These are phyloP conservation scores for Empidonax traillii DNA, from an alignment of 2,113 vertebrate species.

Conservation along the genomic window DNA sequence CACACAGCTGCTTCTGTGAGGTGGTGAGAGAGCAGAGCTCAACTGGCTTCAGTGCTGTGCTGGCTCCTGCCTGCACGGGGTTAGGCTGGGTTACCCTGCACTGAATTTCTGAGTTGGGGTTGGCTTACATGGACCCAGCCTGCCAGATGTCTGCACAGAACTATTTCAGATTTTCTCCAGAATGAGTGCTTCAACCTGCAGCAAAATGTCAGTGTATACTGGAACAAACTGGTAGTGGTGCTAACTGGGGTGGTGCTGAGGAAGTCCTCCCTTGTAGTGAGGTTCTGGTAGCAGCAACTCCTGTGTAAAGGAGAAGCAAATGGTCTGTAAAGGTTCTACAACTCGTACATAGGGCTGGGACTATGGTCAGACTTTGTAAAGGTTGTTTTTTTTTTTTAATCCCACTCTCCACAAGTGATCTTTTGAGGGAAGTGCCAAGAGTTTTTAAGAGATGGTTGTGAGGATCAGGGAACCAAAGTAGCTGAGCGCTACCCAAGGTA, in stretches of 20 bases:
- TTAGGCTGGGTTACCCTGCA: neutral
- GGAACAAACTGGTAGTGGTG: neutral
- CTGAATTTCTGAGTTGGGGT: neutral
- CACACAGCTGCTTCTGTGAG: neutral
- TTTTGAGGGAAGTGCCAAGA: neutral
- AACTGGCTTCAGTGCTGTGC: neutral
- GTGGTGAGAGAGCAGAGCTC: neutral
- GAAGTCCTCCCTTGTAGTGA: neutral
- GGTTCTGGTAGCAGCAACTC: neutral
- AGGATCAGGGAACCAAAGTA: neutral
- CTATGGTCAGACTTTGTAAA: fast-evolving
- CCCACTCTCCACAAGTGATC: neutral
- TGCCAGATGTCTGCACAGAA: neutral
- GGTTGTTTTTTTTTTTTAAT: neutral
- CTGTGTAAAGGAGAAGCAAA: neutral
- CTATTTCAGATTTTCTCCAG: neutral
- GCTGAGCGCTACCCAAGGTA: neutral
- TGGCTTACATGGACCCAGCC: neutral
- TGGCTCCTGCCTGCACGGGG: neutral
- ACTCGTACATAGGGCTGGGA: fast-evolving
- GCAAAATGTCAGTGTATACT: neutral
- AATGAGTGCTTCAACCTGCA: neutral
- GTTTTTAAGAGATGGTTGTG: neutral
- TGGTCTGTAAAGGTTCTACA: neutral
- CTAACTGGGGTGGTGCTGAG: neutral